Conservation (phyloP, 2,888 invertebrate species). For the Adela reaumurella region DNA sequence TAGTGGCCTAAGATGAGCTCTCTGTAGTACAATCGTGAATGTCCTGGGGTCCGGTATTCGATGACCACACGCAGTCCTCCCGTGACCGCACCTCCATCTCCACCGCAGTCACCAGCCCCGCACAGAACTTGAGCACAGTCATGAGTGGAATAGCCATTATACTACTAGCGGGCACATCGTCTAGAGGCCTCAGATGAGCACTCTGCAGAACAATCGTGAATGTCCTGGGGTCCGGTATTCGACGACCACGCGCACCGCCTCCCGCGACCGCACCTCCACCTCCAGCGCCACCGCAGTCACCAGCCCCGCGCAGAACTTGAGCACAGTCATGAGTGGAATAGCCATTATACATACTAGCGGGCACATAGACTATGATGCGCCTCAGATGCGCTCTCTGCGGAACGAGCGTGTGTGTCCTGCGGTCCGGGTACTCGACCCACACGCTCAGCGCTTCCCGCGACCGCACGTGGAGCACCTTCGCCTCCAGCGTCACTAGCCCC, state of each 20-base stretch:
- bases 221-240: slow-evolving; percentile 86
- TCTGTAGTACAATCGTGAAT: slow-evolving; percentile 77
- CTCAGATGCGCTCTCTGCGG: slow-evolving; percentile 76
- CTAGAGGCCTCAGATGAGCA: slow-evolving; percentile 75
- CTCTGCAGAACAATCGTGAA: slow-evolving; percentile 78
- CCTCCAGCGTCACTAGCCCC: slow-evolving; percentile 84
- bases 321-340: too few relatives aligned
- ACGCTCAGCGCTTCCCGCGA: slow-evolving; percentile 73
- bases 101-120: slow-evolving; percentile 85
- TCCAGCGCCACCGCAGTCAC: slow-evolving; percentile 86
- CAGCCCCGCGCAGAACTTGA: slow-evolving; percentile 90
- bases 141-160: too few relatives aligned
- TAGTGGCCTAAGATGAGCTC: slow-evolving; percentile 71
- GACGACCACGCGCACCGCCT: slow-evolving; percentile 75
- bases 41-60: slow-evolving; percentile 86
- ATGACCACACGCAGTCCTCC: slow-evolving; percentile 76
- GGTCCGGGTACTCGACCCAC: slow-evolving; percentile 89
- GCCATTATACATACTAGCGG: too few relatives aligned
- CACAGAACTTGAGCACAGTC: slow-evolving; percentile 92
- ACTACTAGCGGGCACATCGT: too few relatives aligned
- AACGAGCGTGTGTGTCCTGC: slow-evolving; percentile 77
- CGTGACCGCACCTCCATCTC: slow-evolving; percentile 81
- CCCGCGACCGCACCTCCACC: slow-evolving; percentile 70
- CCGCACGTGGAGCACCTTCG: slow-evolving; percentile 76
- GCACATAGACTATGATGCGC: too few relatives aligned